These are phyloP conservation scores for Plutomurus gul DNA, from an alignment of 1,140 invertebrate genomes.

Conservation along the genomic window DNA sequence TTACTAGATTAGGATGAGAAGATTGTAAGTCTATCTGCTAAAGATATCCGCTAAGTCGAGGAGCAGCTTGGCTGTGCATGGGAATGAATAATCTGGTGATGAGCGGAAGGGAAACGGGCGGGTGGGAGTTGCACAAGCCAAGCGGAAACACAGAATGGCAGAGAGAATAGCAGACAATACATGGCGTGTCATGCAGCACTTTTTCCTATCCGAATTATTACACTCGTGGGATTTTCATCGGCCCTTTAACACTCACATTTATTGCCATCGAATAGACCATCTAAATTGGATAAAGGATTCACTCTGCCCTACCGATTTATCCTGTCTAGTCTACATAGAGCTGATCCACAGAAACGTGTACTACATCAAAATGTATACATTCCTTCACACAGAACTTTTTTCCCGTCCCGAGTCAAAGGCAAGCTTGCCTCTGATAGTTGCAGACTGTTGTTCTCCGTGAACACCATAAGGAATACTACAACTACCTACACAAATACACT, in stretches of 20 bases:
- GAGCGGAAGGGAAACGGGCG: background rate
- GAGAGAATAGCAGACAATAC: constrained; percentile 32
- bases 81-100: constrained; percentile 32
- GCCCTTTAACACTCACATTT: constrained; percentile 49
- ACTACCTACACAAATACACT: background rate
- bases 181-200: constrained; percentile 36
- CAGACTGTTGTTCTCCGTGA: background rate
- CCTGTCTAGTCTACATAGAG: constrained; percentile 28
- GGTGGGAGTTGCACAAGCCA: constrained; percentile 22
- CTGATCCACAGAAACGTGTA: constrained; percentile 20
- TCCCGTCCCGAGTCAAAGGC: background rate
- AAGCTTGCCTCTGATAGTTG: background rate
- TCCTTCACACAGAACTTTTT: background rate
- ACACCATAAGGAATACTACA: background rate
- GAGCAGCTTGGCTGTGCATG: background rate
- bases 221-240: constrained; percentile 43
- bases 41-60: background rate
- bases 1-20: constrained; percentile 21
- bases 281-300: constrained; percentile 50
- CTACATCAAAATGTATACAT: constrained; percentile 19
- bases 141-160: constrained; percentile 32
- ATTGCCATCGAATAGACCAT: constrained; percentile 47
- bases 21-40: constrained; percentile 25
- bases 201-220: constrained; percentile 42
- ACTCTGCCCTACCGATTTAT: constrained; percentile 33